A percentile compares a stretch with the other conserved stretches of the same genome.
These are phyloP conservation scores for Anas georgica DNA, from an alignment of 2,797 vertebrate species.

Conservation along the genomic window DNA sequence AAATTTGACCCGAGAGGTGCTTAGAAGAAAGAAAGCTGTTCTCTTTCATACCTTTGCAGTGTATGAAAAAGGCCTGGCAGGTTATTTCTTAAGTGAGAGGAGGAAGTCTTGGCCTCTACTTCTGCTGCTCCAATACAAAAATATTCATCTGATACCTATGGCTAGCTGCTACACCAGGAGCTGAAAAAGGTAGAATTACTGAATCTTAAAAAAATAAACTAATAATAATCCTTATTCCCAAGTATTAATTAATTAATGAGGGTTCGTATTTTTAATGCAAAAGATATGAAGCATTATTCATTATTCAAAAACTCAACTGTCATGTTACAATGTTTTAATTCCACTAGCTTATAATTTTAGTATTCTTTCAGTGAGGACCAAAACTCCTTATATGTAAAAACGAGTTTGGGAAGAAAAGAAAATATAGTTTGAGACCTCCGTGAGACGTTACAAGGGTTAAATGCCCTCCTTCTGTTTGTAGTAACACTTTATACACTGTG, in stretches of 20 bases:
- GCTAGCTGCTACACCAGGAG: neutral
- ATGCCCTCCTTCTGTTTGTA: neutral
- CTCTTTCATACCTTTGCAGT: neutral
- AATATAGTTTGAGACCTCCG: neutral
- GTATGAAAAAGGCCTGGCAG: neutral
- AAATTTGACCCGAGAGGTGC: neutral
- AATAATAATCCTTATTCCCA: neutral
- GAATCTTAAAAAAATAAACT: neutral
- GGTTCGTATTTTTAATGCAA: neutral
- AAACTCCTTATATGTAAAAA: neutral
- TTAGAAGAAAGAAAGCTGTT: neutral
- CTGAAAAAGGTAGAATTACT: neutral
- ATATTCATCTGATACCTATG: neutral
- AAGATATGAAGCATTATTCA: neutral
- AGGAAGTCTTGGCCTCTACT: neutral
- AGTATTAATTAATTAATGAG: neutral
- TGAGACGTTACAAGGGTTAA: neutral
- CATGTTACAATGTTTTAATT: neutral
- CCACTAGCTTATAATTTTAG: neutral
- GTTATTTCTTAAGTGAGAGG: neutral
- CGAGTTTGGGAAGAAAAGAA: neutral
- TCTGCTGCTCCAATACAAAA: neutral
- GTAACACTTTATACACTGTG: neutral
- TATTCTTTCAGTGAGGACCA: neutral
- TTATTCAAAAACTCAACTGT: neutral